A percentile compares a stretch with the other conserved stretches of the same genome.
phyloP scores from a whole-genome alignment of 2,888 invertebrate species.

The Trachelus iudaicus region DNA sequence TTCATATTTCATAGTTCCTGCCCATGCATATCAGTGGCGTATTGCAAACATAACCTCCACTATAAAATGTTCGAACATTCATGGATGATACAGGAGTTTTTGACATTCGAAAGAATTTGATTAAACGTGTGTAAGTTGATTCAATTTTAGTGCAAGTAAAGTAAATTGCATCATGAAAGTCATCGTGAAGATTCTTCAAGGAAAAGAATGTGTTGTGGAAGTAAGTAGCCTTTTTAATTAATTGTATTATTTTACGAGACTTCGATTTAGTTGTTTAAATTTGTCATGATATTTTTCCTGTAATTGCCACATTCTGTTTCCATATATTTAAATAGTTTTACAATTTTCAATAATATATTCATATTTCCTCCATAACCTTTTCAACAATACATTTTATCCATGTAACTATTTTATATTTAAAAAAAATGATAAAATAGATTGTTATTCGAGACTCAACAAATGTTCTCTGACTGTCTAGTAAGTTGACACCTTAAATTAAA shows the following conservation, averaged over 20 bases:
- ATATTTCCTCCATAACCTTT: too few species aligned
- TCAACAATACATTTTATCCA: too few species aligned
- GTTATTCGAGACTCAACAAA: too few species aligned
- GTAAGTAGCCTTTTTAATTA: conserved; percentile 62
- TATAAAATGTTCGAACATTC: conserved; percentile 37
- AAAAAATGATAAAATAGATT: too few species aligned
- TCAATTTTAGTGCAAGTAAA: conserved; percentile 4
- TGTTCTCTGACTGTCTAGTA: too few species aligned
- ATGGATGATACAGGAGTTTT: conserved; percentile 19
- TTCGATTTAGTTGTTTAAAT: background rate
- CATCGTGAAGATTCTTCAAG: conserved; percentile 78
- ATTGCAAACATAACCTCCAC: conserved; percentile 41
- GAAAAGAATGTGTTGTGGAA: conserved; percentile 76
- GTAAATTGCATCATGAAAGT: conserved; percentile 73
- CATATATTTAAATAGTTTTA: too few species aligned
- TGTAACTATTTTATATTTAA: too few species aligned
- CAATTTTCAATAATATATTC: too few species aligned
- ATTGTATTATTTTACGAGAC: background rate
- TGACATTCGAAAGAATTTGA: conserved; percentile 30
- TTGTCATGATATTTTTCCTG: background rate
- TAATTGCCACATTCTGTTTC: too few species aligned
- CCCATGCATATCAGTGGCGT: too few species aligned
- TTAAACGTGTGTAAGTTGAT: conserved; percentile 16
- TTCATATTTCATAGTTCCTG: too few species aligned
- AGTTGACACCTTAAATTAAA: too few species aligned